Percentiles rank a stretch among this genome's conserved stretches.
Evolutionary conservation across 2,797 vertebrate genomes (phyloP).

Genomic region (Phalloptychus januarius): DNA sequence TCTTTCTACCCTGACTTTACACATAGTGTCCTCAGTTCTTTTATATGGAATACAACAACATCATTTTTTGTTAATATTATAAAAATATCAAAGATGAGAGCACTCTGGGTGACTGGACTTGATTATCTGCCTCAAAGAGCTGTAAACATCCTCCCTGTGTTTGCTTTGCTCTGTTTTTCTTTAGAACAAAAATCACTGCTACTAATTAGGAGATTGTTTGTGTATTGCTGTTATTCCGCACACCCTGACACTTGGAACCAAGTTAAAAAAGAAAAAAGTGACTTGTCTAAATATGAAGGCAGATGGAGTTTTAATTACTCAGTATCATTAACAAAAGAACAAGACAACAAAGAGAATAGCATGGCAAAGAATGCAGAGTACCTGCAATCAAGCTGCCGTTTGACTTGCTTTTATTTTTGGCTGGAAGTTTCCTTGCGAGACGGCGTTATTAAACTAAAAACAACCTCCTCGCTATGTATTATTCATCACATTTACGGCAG

Average conservation of each 20-base stretch:
- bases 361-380: background rate
- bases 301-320: background rate
- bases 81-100: background rate
- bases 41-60: background rate
- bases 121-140: background rate
- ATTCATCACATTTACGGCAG: conserved; percentile 8
- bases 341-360: background rate
- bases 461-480: background rate
- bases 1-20: background rate
- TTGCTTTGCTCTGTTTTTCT: background rate
- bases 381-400: background rate
- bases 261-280: background rate
- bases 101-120: background rate
- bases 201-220: background rate
- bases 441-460: background rate
- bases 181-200: background rate
- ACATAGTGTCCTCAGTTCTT: background rate
- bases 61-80: background rate
- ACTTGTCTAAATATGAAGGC: background rate
- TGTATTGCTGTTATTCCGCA: background rate
- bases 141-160: background rate
- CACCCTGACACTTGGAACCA: background rate
- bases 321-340: background rate
- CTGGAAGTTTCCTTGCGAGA: background rate
- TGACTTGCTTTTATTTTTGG: conserved; percentile 3